Percentiles rank a stretch among this genome's conserved stretches.
Evolutionary conservation across 2,797 vertebrate species (phyloP).

Genomic region (Diglossa cyanea): DNA sequence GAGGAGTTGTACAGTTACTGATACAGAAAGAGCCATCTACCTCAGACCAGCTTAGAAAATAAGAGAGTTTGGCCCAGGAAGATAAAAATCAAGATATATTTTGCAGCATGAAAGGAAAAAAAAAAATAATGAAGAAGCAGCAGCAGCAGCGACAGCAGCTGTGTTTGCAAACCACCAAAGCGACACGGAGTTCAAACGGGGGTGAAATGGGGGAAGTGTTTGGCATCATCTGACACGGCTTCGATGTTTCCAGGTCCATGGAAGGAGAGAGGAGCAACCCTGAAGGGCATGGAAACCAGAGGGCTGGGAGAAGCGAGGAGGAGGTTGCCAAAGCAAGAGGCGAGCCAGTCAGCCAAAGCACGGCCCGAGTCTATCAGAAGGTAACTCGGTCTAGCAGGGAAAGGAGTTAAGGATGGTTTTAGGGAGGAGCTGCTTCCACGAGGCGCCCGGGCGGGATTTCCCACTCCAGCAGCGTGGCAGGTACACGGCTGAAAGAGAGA

Average conservation of each 20-base stretch:
- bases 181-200: conserved; percentile 43
- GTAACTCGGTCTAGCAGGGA: conserved; percentile 59
- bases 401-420: conserved; percentile 59
- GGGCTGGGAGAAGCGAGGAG: conserved; percentile 57
- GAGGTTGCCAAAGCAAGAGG: conserved; percentile 61
- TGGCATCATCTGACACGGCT: conserved; percentile 45
- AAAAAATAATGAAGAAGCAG: background rate
- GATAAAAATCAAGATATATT: conserved; percentile 65
- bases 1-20: background rate
- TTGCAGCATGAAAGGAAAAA: conserved; percentile 41
- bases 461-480: conserved; percentile 58
- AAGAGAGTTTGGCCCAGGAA: conserved; percentile 60
- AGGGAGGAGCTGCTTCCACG: conserved; percentile 58
- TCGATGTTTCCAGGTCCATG: background rate
- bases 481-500: conserved; percentile 60
- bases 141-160: conserved; percentile 46
- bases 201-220: conserved; percentile 41
- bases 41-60: conserved; percentile 51
- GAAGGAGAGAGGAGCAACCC: conserved; percentile 21
- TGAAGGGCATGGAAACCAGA: conserved; percentile 58
- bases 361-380: conserved; percentile 44
- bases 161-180: conserved; percentile 58
- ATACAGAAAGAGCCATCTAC: background rate
- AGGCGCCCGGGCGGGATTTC: conserved; percentile 57
- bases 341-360: conserved; percentile 25